Percentiles rank a stretch among this genome's conserved stretches.
These are phyloP conservation scores for Lepisosteus oculatus DNA, from an alignment of 2,113 vertebrate species.

Conservation along the genomic window DNA sequence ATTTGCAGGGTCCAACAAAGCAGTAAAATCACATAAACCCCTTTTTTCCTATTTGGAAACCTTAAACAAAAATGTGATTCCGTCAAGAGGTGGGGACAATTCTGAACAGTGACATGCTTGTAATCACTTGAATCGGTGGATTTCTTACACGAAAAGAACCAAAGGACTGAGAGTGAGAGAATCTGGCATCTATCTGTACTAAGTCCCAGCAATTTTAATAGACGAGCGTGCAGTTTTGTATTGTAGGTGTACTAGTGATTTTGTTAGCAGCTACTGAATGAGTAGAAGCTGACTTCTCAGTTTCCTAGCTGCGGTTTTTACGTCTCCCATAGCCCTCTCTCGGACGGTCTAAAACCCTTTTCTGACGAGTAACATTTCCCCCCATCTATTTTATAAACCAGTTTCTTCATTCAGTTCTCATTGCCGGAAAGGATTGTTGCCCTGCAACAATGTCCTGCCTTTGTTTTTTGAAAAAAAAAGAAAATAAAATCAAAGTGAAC, in stretches of 20 bases:
- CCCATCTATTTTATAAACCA: too few species aligned
- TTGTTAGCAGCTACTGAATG: not conserved
- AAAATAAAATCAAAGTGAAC: not conserved
- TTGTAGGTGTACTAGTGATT: too few species aligned
- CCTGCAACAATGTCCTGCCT: not conserved
- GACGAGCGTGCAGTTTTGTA: too few species aligned
- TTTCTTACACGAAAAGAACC: not conserved
- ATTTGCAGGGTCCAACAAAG: not conserved
- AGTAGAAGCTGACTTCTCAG: not conserved
- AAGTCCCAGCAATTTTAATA: too few species aligned
- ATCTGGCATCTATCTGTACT: not conserved
- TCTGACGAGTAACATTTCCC: too few species aligned
- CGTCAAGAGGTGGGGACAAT: not conserved
- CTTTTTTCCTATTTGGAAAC: not conserved
- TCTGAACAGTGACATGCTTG: not conserved
- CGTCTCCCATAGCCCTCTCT: too few species aligned
- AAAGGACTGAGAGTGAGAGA: not conserved
- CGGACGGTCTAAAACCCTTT: too few species aligned
- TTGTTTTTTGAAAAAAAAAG: not conserved
- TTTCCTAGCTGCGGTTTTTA: not conserved
- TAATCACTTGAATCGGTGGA: not conserved
- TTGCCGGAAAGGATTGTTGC: not conserved
- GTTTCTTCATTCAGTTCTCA: too few species aligned
- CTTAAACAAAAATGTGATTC: slow-evolving; percentile 6
- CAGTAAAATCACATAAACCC: not conserved